Base-by-base conservation (phyloP, 2,113 vertebrate species). In the Pardalotus punctatus region DNA sequence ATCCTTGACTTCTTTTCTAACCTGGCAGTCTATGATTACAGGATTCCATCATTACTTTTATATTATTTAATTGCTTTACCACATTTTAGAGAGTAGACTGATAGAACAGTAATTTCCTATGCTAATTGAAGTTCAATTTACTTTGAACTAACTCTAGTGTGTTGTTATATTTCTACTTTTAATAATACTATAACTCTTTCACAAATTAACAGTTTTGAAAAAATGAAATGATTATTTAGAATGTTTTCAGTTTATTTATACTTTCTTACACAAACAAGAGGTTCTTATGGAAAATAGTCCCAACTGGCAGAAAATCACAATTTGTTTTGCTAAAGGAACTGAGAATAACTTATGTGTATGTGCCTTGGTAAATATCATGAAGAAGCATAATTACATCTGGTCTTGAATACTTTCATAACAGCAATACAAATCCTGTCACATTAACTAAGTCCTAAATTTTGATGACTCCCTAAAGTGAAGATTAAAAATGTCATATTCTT, bases 401-500 rank as follows among this genome's bases (percentile, higher is more conserved):
- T 88, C 54, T 69, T 88, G 79, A 93, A 82, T 69, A 76, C 35
- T 72, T 94, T 82, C 67, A 80, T 88, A 86, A 88, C 60, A 23
- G 56, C 51, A 91, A 88, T 86, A 77, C 64, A 94, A 94, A 91
- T 83, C 51, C 88, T 74, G 80, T 86, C 93, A 90, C 54, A 93
- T 81, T 95, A 92, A 88, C 86, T 60, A 86, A 86, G 31, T 86
- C 67, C 64, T 83, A 92, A 90, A 89, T 74, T 90, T 89, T 90
- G 88, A 94, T 88, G 85, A 80, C 45, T 90, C 71, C 53, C 57
- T 94, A 61, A 95, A 92, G 66, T 88, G 67, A 88, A 94, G 94
- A 92, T 86, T 95, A 93, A 95, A 96, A 95, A 86, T 88, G 69
- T 81, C 72, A 81, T 78, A 76, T 84, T 78, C 86, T 53, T 94